Evolutionary conservation across 2,113 vertebrate genomes (phyloP), one percentile per base, ranked within the genome.

Genomic region (Sarotherodon lohbergeri): DNA sequence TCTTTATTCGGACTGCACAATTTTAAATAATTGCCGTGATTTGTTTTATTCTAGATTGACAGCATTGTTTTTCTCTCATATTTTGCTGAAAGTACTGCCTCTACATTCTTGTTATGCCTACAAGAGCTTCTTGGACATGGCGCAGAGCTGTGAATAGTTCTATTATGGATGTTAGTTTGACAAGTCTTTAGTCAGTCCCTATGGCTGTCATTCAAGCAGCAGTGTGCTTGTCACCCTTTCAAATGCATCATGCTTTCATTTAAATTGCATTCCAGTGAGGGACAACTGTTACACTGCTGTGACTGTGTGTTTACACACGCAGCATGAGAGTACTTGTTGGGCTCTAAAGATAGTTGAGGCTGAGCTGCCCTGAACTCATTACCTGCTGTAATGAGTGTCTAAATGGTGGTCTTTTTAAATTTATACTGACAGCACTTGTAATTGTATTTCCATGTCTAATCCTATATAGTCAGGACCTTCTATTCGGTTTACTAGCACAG

Each of bases 131-230:
- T 68, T 85, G 36, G 19, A 78, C 43, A 16, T 71, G 12, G 54
- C 85, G 12, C 29, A 29, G 52, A n/a, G 48, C 57, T 81, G 10
- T 76, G 14, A 68, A 55, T 79, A 24, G 48, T 78, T 86, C 32
- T 41, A n/a, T 86, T 81, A 41, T 80, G 17, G 66, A 48, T 83
- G 48, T 43, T 78, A 39, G 32, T 71, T 43, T 85, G 82, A 87
- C 80, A 89, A 50, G 85, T 85, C 54, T 88, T 90, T 80, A 91
- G 57, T 91, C 89, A 55, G 82, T 85, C 55, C 32, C 68, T 63
- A 34, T 81, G n/a, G 66, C 86, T 92, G 93, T 91, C 89, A 90
- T n/a, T 92, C 86, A 86, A 61, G 9, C 86, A 90, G 84, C 73
- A 84, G 54, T 86, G 55, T 78, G 73, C 59, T 84, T 90, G 86